Conservation (phyloP, 2,797 vertebrate species). For the Petrocephalus sullivani region DNA sequence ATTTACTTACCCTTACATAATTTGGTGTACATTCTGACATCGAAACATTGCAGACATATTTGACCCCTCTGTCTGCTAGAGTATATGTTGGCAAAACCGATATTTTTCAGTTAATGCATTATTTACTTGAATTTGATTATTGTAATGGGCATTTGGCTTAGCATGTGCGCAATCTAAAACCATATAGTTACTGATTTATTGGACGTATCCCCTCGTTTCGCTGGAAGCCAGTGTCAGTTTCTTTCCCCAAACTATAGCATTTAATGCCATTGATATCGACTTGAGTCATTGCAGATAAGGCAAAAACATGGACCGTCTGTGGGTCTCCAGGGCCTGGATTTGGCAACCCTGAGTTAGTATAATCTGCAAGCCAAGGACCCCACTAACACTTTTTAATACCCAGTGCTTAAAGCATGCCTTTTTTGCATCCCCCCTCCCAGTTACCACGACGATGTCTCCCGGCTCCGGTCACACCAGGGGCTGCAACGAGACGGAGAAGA, state of each 20-base stretch:
- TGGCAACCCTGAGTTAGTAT: background rate
- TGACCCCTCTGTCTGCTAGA: background rate
- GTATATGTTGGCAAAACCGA: background rate
- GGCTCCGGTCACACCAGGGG: slow-evolving; percentile 84
- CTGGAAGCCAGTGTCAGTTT: background rate
- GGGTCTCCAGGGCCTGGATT: too few species aligned
- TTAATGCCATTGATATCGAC: background rate
- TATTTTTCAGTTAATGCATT: background rate
- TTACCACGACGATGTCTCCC: slow-evolving; percentile 82
- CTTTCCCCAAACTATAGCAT: background rate
- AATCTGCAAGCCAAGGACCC: background rate
- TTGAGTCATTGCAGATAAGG: background rate
- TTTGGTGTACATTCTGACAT: background rate
- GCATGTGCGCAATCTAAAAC: background rate
- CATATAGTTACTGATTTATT: background rate
- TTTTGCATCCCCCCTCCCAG: slow-evolving; percentile 41
- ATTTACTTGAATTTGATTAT: slow-evolving; percentile 1
- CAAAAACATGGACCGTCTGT: too few species aligned
- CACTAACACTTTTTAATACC: background rate
- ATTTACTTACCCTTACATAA: background rate
- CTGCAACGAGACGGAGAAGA: slow-evolving; percentile 93
- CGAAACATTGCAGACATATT: background rate
- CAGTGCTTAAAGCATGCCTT: background rate
- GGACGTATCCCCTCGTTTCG: background rate
- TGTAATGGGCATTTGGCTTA: background rate